These are phyloP conservation scores for Cephus sareptanus DNA, from an alignment of 2,888 invertebrate genomes.

Conservation along the genomic window DNA sequence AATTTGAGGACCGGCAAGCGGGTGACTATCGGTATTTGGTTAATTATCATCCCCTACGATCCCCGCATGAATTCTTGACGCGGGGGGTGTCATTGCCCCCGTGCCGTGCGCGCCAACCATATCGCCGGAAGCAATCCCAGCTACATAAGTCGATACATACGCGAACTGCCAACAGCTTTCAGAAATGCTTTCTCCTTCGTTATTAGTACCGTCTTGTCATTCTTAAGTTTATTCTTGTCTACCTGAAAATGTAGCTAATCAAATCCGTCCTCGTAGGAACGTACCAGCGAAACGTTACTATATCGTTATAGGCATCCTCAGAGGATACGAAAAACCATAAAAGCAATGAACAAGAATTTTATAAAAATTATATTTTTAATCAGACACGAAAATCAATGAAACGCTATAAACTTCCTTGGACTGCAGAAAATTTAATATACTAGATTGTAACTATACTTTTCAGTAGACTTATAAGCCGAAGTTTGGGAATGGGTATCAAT, in stretches of 20 bases:
- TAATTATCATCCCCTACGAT: slow-evolving; percentile 62
- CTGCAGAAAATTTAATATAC: neutral
- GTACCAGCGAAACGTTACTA: neutral
- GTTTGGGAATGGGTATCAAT: neutral
- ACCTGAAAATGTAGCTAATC: neutral
- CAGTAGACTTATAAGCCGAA: neutral
- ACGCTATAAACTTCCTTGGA: neutral
- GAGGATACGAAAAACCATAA: neutral
- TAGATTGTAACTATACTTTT: neutral
- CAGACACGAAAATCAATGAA: neutral
- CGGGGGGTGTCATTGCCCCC: slow-evolving; percentile 61
- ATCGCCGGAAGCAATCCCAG: slow-evolving; percentile 60
- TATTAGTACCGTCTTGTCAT: neutral
- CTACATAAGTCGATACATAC: slow-evolving; percentile 31
- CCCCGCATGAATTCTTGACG: slow-evolving; percentile 64
- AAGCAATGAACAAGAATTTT: neutral
- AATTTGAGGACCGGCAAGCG: slow-evolving; percentile 27
- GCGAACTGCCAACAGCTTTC: neutral
- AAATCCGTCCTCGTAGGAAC: neutral
- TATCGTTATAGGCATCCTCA: neutral
- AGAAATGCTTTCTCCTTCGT: neutral
- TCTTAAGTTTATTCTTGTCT: neutral
- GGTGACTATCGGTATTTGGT: slow-evolving; percentile 65
- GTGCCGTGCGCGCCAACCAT: slow-evolving; percentile 64
- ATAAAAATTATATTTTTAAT: neutral